phyloP scores from a whole-genome alignment of 2,113 vertebrate species.

The Oxyura jamaicensis region DNA sequence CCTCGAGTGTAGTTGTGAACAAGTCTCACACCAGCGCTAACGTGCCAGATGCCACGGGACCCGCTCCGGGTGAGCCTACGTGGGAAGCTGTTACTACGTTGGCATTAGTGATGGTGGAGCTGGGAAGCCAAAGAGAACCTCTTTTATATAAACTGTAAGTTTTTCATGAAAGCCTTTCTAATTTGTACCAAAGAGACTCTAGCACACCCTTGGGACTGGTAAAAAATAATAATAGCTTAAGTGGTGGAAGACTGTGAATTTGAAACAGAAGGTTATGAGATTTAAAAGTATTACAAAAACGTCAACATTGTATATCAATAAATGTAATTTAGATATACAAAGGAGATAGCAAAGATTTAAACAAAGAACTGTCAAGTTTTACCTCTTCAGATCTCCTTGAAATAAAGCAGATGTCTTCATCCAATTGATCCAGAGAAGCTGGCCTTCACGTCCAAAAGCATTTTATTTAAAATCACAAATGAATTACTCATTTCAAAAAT shows the following conservation, averaged over 20 bases:
- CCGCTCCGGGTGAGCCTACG: background rate
- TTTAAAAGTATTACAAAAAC: background rate
- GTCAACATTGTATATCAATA: background rate
- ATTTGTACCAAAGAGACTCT: slow-evolving; percentile 53
- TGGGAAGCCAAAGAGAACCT: background rate
- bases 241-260: slow-evolving; percentile 60
- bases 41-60: background rate
- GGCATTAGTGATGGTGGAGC: background rate
- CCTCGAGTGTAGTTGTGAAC: background rate
- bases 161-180: slow-evolving; percentile 51
- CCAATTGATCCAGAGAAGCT: background rate
- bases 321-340: slow-evolving; percentile 30
- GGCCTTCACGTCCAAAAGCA: background rate
- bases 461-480: background rate
- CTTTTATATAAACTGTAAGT: slow-evolving; percentile 39
- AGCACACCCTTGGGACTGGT: slow-evolving; percentile 57
- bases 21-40: background rate
- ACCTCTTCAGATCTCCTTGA: slow-evolving; percentile 23
- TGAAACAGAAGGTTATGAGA: slow-evolving; percentile 63
- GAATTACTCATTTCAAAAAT: background rate
- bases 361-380: slow-evolving; percentile 21
- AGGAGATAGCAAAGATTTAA: slow-evolving; percentile 4
- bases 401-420: slow-evolving; percentile 41
- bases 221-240: slow-evolving; percentile 69
- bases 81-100: background rate